A percentile compares a stretch with the other conserved stretches of the same genome.
Evolutionary conservation across 2,888 invertebrate genomes (phyloP).

Genomic region (Lymantria dispar): DNA sequence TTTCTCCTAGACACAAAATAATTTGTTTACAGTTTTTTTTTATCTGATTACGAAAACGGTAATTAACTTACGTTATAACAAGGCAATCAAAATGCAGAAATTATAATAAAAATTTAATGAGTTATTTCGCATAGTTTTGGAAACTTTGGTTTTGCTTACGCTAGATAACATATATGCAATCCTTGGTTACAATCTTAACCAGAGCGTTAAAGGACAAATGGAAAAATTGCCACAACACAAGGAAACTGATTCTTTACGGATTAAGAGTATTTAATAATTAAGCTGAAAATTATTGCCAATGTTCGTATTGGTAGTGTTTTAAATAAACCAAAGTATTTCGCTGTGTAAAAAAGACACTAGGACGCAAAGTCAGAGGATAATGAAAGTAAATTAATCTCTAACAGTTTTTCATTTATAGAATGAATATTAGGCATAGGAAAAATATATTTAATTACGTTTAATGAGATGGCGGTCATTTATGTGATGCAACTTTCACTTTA

Average conservation of each 20-base stretch:
- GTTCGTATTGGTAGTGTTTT: no score
- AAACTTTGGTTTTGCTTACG: constrained; percentile 40
- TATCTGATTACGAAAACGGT: background rate
- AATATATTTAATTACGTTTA: no score
- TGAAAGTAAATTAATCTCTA: no score
- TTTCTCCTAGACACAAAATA: background rate
- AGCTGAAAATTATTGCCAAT: background rate
- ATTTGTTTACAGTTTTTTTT: background rate
- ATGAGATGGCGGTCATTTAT: no score
- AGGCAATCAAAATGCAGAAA: constrained; percentile 23
- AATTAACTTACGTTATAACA: constrained; percentile 10
- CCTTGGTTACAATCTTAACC: constrained; percentile 59
- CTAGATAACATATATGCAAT: constrained; percentile 46
- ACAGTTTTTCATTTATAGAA: no score
- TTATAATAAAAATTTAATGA: constrained; percentile 35
- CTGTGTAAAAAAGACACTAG: no score
- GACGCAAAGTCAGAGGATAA: no score
- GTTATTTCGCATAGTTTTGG: constrained; percentile 48
- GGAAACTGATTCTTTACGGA: constrained; percentile 19
- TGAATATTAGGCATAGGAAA: no score
- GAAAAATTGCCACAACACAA: constrained; percentile 32
- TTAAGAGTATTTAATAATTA: constrained; percentile 1
- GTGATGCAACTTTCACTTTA: no score
- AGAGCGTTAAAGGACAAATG: constrained; percentile 66
- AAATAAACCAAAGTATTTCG: no score